Evolutionary conservation across 2,888 invertebrate genomes (phyloP), one percentile per base, ranked within the genome.

Genomic region (Micropterix aruncella): DNA sequence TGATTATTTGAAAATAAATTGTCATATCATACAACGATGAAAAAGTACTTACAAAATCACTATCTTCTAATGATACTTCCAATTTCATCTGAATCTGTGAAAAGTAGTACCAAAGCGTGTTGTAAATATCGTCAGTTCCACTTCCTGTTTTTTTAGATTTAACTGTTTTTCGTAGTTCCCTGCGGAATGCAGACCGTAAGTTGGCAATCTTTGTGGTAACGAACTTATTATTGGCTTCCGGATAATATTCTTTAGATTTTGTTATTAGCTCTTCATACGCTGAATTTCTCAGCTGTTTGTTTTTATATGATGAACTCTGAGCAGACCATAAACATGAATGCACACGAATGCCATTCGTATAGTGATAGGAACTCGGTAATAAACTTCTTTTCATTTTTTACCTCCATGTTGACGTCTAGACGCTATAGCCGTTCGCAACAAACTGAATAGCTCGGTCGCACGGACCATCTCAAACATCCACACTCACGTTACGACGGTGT

Each of bases 111-210:
- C n/a, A 27, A 5, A 27, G 27, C 27, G 12, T 27, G 5, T 14
- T 15, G 14, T 38, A 38, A 38, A 38, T 38, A 5, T 5, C 14
- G 14, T 38, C 7, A 4, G 38, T 14, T 38, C 38, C 38, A 38
- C 12, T 38, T 38, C 38, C n/a, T 38, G 38, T 38, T 12, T 38
- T 38, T 14, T 9, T 38, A 15, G 9, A 38, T 38, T 38, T 38
- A 38, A 14, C 15, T 5, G 14, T 14, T 38, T 38, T 38, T 38
- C 15, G 38, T 38, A 38, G 38, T 12, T 38, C 15, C 38, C 38
- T 38, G 38, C 38, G 15, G 14, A 38, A 38, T 38, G 12, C 38
- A 38, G 14, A 38, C 38, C 38, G 9, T 38, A 14, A 38, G 38
- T 38, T 7, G 12, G 27, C 27, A 27, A 27, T 38, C 14, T 38